These are phyloP conservation scores for Philereme transversata DNA, from an alignment of 2,888 invertebrate species.

Conservation along the genomic window DNA sequence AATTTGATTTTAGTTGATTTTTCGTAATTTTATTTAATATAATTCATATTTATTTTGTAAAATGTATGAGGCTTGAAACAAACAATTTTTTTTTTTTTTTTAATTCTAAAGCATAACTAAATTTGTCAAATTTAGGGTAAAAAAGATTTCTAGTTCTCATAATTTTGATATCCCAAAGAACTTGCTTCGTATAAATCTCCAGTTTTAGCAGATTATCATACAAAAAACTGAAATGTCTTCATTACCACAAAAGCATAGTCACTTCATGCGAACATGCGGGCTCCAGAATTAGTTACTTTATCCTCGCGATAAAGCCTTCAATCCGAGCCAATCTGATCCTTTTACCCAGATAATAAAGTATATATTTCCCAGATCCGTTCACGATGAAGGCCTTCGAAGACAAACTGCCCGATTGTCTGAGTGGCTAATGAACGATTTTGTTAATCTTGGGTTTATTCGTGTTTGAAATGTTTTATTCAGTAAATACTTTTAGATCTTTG, in stretches of 20 bases:
- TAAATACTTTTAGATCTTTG: slow-evolving; percentile 19
- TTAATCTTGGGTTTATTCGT: slow-evolving; percentile 33
- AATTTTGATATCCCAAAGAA: too few species aligned
- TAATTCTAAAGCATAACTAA: too few species aligned
- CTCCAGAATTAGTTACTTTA: slow-evolving; percentile 50
- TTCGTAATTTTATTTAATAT: too few species aligned
- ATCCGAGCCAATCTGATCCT: slow-evolving; percentile 22
- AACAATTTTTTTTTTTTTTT: too few species aligned
- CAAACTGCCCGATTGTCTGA: slow-evolving; percentile 24
- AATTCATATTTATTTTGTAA: too few species aligned
- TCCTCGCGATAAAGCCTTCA: slow-evolving; percentile 26
- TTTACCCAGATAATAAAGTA: slow-evolving; percentile 18
- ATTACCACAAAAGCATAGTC: slow-evolving; percentile 33
- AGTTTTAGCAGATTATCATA: too few species aligned
- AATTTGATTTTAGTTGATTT: too few species aligned
- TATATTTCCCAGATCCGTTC: slow-evolving; percentile 20
- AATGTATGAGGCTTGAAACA: too few species aligned
- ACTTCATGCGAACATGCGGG: slow-evolving; percentile 56
- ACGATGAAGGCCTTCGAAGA: slow-evolving; percentile 19
- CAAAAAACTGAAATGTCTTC: slow-evolving; percentile 14
- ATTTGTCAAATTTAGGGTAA: too few species aligned
- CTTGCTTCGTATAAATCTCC: too few species aligned
- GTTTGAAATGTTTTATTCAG: slow-evolving; percentile 26
- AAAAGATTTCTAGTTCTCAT: too few species aligned
- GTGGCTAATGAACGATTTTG: slow-evolving; percentile 32